Conservation (phyloP, 1,140 invertebrate species). For the Idris sp. region DNA sequence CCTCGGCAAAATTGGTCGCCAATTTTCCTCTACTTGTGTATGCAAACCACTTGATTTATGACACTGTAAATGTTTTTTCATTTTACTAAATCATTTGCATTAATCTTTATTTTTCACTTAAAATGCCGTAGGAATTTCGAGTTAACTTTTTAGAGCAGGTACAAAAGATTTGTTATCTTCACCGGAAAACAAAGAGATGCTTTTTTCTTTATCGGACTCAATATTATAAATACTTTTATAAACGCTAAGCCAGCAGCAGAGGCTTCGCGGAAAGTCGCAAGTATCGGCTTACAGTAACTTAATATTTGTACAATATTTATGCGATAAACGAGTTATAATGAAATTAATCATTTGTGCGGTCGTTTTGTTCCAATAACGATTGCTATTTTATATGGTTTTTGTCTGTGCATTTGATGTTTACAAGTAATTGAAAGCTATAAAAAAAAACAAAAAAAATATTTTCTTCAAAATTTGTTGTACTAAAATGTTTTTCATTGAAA, state of each 20-base stretch:
- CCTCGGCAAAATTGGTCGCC: not conserved
- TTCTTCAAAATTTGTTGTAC: too few species aligned
- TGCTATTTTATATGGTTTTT: not conserved
- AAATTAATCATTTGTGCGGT: conserved; percentile 31
- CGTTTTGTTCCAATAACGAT: conserved; percentile 14
- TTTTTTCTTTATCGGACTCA: too few species aligned
- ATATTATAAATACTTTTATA: conserved; percentile 20
- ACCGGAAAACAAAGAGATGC: too few species aligned
- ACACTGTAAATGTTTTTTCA: not conserved
- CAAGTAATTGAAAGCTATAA: too few species aligned
- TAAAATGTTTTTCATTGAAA: too few species aligned
- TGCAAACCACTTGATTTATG: conserved; percentile 14
- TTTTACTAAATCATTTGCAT: too few species aligned
- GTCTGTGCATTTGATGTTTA: conserved; percentile 1
- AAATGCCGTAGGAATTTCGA: too few species aligned
- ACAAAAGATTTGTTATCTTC: too few species aligned
- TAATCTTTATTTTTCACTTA: too few species aligned
- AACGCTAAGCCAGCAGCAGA: conserved; percentile 5
- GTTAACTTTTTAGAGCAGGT: too few species aligned
- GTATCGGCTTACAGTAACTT: conserved; percentile 25
- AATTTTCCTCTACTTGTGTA: conserved; percentile 6
- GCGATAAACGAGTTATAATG: conserved; percentile 38
- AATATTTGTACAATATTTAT: conserved; percentile 32
- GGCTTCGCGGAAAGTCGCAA: conserved; percentile 7
- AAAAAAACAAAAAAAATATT: too few species aligned